Evolutionary conservation across 2,797 vertebrate genomes (phyloP), one percentile per base, ranked within the genome.

Genomic region (Philypnodon macrostomus): DNA sequence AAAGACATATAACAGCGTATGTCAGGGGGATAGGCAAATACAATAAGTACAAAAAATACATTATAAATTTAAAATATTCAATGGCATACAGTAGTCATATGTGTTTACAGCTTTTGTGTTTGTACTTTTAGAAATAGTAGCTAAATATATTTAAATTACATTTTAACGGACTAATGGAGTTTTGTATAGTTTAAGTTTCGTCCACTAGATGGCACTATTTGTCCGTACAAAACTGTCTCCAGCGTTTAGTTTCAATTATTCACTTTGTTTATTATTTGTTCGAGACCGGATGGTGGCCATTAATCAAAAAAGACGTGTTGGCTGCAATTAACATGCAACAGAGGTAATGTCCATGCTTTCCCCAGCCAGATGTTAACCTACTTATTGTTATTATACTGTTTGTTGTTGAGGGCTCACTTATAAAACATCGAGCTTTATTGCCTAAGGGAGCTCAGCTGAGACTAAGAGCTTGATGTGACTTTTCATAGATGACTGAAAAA

Each of bases 191-290:
- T 30, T 1, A n/a, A 5, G 8, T 12, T 0, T 23, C 8, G 2
- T 15, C 78, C 85, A 66, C 49, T 2, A 71, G 79, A 53, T 71
- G 81, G 58, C 75, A 77, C 48, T 63, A 33, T 72, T 33, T 10
- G 41, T 24, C 68, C 16, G 26, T 56, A 63, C 29, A 44, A 4
- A 29, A 4, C 36, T 0, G 3, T 5, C 15, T 15, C 7, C 12
- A 9, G 2, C 1, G 14, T 5, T 9, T 18, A 23, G 4, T 19
- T 46, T n/a, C 30, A 32, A 13, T 46, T 21, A 46, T 32, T 21
- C 29, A 19, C 3, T 46, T 31, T n/a, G 16, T 21, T 46, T 33
- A 33, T 45, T 31, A 18, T 46, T 46, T 21, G 7, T 19, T 21
- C 16, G 30, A 23, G 33, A 46, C 17, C 30, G 5, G 16, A 42